These are phyloP conservation scores for Gobio occitaniae DNA, from an alignment of 2,797 vertebrate species.

Conservation along the genomic window DNA sequence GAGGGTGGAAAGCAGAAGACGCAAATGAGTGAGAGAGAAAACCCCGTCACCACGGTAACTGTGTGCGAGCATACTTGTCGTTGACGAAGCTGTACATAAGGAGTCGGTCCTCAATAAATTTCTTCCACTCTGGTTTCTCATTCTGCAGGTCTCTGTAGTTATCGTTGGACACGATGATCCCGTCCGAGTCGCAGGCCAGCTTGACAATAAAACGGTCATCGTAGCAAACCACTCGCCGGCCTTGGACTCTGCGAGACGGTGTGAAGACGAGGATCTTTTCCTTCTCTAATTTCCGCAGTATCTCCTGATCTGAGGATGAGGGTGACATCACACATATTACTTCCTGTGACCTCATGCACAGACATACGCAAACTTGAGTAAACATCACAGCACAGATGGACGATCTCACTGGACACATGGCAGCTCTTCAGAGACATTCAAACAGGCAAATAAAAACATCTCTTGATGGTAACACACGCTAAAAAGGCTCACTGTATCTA, in stretches of 20 bases:
- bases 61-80: conserved; percentile 88
- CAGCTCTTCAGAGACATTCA: neutral
- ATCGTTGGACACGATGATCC: conserved; percentile 99
- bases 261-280: conserved; percentile 99
- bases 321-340: conserved; percentile 38
- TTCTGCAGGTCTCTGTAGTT: conserved; percentile 98
- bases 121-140: conserved; percentile 99
- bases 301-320: conserved; percentile 91
- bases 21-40: conserved; percentile 40
- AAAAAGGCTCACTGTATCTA: neutral
- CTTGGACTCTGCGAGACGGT: conserved; percentile 95
- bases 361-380: conserved; percentile 48
- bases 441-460: conserved; percentile 4
- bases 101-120: conserved; percentile 97
- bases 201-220: conserved; percentile 99
- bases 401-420: conserved; percentile 33
- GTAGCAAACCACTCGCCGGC: conserved; percentile 97
- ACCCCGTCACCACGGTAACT: conserved; percentile 64
- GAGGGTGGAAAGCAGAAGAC: conserved; percentile 43
- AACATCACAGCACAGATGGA: conserved; percentile 43
- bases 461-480: neutral
- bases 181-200: conserved; percentile 96
- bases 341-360: conserved; percentile 46
- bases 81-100: conserved; percentile 99
- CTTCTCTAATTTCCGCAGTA: conserved; percentile 95